Conservation (phyloP, 2,113 vertebrate genomes). For the Cryptoleucopteryx plumbea region DNA sequence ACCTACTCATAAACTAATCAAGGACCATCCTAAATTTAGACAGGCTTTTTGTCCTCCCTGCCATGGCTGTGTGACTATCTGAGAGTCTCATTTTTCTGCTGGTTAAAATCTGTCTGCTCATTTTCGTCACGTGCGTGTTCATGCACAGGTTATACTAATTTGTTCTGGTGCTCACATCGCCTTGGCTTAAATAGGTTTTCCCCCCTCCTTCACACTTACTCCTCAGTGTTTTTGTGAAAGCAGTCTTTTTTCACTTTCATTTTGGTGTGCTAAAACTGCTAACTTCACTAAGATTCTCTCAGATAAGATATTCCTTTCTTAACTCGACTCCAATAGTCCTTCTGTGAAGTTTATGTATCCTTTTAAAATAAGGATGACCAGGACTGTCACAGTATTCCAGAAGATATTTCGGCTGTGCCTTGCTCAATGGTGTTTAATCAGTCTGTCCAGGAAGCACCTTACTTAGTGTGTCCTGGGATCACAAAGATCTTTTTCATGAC, state of each 20-base stretch:
- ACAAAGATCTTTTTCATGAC: background rate
- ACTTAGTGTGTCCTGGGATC: background rate
- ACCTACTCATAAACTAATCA: background rate
- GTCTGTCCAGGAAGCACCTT: background rate
- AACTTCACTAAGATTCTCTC: background rate
- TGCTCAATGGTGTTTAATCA: background rate
- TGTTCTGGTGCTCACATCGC: background rate
- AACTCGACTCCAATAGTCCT: background rate
- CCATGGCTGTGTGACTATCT: background rate
- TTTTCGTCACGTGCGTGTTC: background rate
- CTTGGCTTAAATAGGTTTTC: background rate
- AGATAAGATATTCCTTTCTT: background rate
- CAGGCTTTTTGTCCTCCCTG: background rate
- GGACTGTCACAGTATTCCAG: background rate
- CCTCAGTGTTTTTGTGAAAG: background rate
- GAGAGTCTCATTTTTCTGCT: background rate
- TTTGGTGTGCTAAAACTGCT: background rate
- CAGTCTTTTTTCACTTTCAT: background rate
- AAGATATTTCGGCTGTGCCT: background rate
- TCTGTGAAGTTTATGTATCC: background rate
- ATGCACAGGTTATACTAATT: background rate
- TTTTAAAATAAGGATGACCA: background rate
- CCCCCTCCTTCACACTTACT: background rate
- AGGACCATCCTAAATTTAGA: background rate
- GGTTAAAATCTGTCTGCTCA: background rate